These are phyloP conservation scores for Crematogaster levior DNA, from an alignment of 2,888 invertebrate species.

Conservation along the genomic window DNA sequence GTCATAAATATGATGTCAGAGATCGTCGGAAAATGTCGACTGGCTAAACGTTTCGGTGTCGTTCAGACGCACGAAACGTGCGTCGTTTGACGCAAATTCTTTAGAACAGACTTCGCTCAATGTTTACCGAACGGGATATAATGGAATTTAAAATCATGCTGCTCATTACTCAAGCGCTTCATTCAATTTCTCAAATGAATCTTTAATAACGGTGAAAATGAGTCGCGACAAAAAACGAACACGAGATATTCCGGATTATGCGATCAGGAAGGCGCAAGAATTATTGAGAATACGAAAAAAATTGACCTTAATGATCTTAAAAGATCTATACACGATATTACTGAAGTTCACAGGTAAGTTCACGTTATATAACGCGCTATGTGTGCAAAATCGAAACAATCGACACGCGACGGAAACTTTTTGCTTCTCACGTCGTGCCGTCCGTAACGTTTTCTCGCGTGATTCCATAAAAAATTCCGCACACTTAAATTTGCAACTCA, in stretches of 20 bases:
- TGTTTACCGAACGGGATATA: neutral
- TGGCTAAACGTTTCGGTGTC: neutral
- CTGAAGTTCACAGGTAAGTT: neutral
- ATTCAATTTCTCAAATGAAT: neutral
- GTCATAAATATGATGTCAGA: neutral
- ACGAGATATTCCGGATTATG: neutral
- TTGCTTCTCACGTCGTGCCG: constrained; percentile 1
- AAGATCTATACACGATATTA: neutral
- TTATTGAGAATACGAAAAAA: neutral
- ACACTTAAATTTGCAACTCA: neutral
- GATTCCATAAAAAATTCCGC: neutral
- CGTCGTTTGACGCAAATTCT: neutral
- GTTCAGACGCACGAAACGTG: neutral
- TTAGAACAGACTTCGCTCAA: neutral
- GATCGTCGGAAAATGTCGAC: neutral
- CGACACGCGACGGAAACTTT: neutral
- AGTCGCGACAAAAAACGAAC: neutral
- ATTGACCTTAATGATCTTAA: neutral
- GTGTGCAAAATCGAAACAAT: neutral
- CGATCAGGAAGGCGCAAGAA: neutral
- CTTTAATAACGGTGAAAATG: neutral
- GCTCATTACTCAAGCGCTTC: too few species aligned
- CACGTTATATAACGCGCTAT: neutral
- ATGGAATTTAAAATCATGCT: neutral
- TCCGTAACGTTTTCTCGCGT: neutral